These are phyloP conservation scores for Chascanopsetta lugubris DNA, from an alignment of 2,113 vertebrate species.

Conservation along the genomic window DNA sequence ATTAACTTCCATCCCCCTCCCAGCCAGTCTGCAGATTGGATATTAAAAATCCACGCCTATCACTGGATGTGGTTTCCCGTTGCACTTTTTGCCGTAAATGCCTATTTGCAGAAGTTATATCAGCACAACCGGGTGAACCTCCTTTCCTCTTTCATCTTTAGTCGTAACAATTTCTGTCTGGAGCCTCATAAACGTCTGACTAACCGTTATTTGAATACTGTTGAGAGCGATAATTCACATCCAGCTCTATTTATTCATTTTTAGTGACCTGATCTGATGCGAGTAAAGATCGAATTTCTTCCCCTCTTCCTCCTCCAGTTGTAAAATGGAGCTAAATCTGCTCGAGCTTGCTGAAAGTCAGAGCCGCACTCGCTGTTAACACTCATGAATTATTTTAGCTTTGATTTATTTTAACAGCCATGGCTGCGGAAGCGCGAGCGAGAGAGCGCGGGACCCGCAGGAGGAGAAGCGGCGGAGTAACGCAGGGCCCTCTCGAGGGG, in stretches of 20 bases:
- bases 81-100: constrained; percentile 16
- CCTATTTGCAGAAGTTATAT: constrained; percentile 31
- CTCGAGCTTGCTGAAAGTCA: constrained; percentile 21
- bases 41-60: constrained; percentile 38
- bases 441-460: constrained; percentile 26
- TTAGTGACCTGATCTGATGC: constrained; percentile 9
- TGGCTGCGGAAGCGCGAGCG: constrained; percentile 40
- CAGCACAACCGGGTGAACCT: constrained; percentile 19
- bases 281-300: constrained; percentile 9
- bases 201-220: constrained; percentile 45
- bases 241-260: constrained; percentile 30
- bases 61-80: constrained; percentile 24
- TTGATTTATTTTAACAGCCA: constrained; percentile 67
- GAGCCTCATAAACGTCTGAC: constrained; percentile 22
- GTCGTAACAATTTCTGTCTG: constrained; percentile 8
- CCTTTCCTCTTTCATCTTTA: constrained; percentile 32
- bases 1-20: constrained; percentile 60
- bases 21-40: constrained; percentile 36
- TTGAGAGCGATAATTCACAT: constrained; percentile 26
- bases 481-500: constrained; percentile 52
- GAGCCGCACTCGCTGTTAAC: constrained; percentile 34
- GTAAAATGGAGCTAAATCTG: constrained; percentile 33
- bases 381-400: constrained; percentile 72
- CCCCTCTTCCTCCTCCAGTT: not conserved
- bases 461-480: constrained; percentile 42